These are phyloP conservation scores for Phyllotis vaccarum DNA, from an alignment of 2,797 vertebrate genomes.

Conservation along the genomic window DNA sequence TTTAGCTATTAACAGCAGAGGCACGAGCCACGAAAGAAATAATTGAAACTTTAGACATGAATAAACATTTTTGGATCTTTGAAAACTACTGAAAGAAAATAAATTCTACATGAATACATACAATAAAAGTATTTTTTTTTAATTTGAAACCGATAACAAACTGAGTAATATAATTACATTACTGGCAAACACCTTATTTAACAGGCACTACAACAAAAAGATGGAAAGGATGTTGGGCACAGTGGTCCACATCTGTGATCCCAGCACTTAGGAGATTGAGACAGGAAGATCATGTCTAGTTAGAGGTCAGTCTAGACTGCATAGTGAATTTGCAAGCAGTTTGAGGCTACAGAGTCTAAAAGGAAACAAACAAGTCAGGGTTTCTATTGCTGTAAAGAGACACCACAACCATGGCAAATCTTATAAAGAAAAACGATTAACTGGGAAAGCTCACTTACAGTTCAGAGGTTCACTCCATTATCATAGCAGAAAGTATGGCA, in stretches of 20 bases:
- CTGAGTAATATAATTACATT: not conserved
- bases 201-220: not conserved
- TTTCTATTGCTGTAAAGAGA: no score
- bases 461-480: not conserved
- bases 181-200: not conserved
- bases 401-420: not conserved
- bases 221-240: not conserved
- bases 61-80: not conserved
- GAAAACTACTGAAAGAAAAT: not conserved
- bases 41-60: not conserved
- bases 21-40: not conserved
- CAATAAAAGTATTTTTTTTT: not conserved
- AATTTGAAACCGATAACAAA: not conserved
- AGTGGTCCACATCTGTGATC: not conserved
- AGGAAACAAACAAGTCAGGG: not conserved
- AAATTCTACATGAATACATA: not conserved
- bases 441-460: not conserved
- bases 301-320: not conserved
- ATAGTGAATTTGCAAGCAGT: not conserved
- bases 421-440: not conserved
- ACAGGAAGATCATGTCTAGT: not conserved
- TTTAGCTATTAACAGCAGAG: not conserved
- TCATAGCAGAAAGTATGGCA: no score
- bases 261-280: not conserved
- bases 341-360: not conserved